These are phyloP conservation scores for Dendrolimus kikuchii DNA, from an alignment of 1,140 invertebrate genomes.

Conservation along the genomic window DNA sequence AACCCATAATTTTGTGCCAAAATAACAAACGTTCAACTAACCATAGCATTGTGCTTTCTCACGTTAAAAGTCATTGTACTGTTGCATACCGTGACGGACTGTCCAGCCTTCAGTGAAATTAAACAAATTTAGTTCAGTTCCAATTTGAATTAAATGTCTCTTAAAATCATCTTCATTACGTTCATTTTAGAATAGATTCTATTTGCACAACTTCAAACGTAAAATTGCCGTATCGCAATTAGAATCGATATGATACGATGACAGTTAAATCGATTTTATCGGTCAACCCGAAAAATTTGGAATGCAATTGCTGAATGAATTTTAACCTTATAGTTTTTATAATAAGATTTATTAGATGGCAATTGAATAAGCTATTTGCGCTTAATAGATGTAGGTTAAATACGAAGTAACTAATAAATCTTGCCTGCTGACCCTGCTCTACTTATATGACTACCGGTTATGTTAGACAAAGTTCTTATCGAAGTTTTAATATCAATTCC, in stretches of 20 bases:
- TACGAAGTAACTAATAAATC: slow-evolving; percentile 9
- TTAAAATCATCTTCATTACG: too few relatives aligned
- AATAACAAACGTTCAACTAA: too few relatives aligned
- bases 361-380: background rate
- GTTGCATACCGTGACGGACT: too few relatives aligned
- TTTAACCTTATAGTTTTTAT: slow-evolving; percentile 3
- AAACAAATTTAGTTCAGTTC: too few relatives aligned
- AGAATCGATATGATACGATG: slow-evolving; percentile 19
- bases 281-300: background rate
- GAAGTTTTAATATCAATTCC: background rate
- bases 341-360: slow-evolving; percentile 3
- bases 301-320: too few relatives aligned
- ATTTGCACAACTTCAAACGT: background rate
- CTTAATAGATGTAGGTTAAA: background rate
- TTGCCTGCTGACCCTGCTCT: slow-evolving; percentile 26
- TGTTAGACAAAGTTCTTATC: slow-evolving; percentile 11
- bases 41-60: slow-evolving; percentile 4
- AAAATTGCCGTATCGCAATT: background rate
- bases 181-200: too few relatives aligned
- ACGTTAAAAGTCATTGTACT: background rate
- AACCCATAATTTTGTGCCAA: too few relatives aligned
- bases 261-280: slow-evolving; percentile 29
- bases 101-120: too few relatives aligned
- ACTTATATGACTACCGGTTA: slow-evolving; percentile 12
- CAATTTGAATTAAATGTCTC: too few relatives aligned